Evolutionary conservation across 2,113 vertebrate genomes (phyloP), one percentile per base, ranked within the genome.

Genomic region (Indicator maculatus): DNA sequence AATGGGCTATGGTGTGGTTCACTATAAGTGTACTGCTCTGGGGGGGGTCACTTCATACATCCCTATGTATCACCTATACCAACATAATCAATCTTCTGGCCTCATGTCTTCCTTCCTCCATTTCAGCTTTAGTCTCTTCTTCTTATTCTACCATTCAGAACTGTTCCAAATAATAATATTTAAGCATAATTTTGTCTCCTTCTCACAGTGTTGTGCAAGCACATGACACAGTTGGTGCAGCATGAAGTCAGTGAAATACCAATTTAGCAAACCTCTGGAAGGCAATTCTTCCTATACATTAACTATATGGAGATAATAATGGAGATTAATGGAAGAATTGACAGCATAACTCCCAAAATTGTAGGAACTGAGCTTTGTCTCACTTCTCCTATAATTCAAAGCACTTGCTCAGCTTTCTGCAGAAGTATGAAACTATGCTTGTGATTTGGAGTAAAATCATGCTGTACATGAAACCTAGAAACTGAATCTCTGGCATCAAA

Each of bases 1-100:
- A 11, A 41, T 1, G 0, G 31, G 28, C 8, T 12, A 16, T 17
- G 31, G 5, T 1, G 11, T 72, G 18, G 16, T 44, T 79, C 6
- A 1, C 7, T 8, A 59, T 20, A 20, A 12, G 19, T 20, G 16
- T 82, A 41, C 38, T 59, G 1, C 39, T 74, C 60, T 28, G 33
- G 45, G 3, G 36, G 36, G 36, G 5, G 45, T 21, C 23, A 28
- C 24, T 77, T 59, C 64, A 16, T 41, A 36, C 41, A 67, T 61
- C n/a, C 58, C 47, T 23, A 20, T 16, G 2, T 33, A 19, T 15
- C 53, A 76, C 19, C 33, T 55, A 45, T 24, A 5, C 7, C 1
- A 2, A 39, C 16, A 58, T 28, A 58, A 28, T 47, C 53, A 30
- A 8, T 66, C 66, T 39, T 21, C 71, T 67, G 16, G 10, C 10